phyloP scores from a whole-genome alignment of 2,888 invertebrate species.

The Mylabris sibirica region DNA sequence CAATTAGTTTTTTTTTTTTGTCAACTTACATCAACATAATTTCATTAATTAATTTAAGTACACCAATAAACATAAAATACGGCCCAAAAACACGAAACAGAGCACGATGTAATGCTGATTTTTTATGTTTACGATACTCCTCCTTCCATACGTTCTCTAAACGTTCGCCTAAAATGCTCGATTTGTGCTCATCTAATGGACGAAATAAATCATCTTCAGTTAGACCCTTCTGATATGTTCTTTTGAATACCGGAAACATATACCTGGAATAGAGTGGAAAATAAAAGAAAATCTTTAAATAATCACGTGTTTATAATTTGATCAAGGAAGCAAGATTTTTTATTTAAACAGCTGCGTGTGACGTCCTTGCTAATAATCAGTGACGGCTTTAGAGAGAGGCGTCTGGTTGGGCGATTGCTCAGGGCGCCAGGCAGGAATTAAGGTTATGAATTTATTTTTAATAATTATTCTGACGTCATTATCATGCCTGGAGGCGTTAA shows the following conservation, averaged over 20 bases:
- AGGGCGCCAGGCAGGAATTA: no score
- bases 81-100: conserved; percentile 52
- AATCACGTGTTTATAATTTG: neutral
- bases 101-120: conserved; percentile 52
- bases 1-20: no score
- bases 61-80: conserved; percentile 49
- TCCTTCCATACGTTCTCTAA: conserved; percentile 66
- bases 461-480: no score
- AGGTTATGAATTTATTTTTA: no score
- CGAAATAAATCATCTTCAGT: conserved; percentile 76
- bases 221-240: conserved; percentile 73
- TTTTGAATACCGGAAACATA: conserved; percentile 77
- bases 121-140: conserved; percentile 54
- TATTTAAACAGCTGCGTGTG: no score
- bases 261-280: conserved; percentile 65
- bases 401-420: no score
- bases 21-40: conserved; percentile 55
- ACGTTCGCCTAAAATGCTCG: conserved; percentile 69
- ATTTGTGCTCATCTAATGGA: conserved; percentile 72
- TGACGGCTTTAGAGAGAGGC: no score
- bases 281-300: no score
- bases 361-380: no score
- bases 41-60: conserved; percentile 54
- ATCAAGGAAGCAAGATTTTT: neutral
- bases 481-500: no score